Evolutionary conservation across 2,797 vertebrate species (phyloP).

Genomic region (Dermochelys coriacea): DNA sequence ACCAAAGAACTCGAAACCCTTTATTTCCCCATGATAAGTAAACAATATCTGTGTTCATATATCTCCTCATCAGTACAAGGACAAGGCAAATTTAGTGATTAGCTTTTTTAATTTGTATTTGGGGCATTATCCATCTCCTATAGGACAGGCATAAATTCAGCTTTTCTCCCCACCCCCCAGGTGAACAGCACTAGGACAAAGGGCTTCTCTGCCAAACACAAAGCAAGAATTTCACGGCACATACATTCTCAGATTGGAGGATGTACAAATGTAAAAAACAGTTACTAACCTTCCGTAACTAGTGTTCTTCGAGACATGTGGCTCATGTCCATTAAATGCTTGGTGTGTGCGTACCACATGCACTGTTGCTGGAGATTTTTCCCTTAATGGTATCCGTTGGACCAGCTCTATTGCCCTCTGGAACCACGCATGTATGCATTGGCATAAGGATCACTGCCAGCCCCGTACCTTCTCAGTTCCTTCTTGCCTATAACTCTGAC

Average conservation of each 20-base stretch:
- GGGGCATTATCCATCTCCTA: neutral
- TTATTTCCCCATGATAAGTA: neutral
- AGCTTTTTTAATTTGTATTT: neutral
- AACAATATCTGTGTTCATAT: too few relatives aligned
- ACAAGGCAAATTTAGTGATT: neutral
- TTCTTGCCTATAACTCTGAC: too few relatives aligned
- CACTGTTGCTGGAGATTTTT: too few relatives aligned
- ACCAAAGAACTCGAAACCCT: neutral
- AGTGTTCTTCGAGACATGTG: too few relatives aligned
- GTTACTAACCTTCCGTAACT: too few relatives aligned
- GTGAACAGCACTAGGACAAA: fast-evolving
- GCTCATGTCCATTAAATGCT: too few relatives aligned
- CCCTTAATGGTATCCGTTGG: too few relatives aligned
- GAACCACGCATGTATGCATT: too few relatives aligned
- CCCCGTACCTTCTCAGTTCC: too few relatives aligned
- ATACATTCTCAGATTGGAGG: neutral
- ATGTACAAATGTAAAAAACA: neutral
- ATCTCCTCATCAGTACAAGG: neutral
- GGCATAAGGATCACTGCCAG: too few relatives aligned
- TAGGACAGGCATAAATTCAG: neutral
- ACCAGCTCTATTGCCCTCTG: too few relatives aligned
- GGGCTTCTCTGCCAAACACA: neutral
- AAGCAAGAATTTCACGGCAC: neutral
- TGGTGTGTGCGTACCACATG: too few relatives aligned
- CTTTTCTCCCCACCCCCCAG: neutral